Evolutionary conservation across 2,113 vertebrate genomes (phyloP).

Genomic region (Sialia sialis): DNA sequence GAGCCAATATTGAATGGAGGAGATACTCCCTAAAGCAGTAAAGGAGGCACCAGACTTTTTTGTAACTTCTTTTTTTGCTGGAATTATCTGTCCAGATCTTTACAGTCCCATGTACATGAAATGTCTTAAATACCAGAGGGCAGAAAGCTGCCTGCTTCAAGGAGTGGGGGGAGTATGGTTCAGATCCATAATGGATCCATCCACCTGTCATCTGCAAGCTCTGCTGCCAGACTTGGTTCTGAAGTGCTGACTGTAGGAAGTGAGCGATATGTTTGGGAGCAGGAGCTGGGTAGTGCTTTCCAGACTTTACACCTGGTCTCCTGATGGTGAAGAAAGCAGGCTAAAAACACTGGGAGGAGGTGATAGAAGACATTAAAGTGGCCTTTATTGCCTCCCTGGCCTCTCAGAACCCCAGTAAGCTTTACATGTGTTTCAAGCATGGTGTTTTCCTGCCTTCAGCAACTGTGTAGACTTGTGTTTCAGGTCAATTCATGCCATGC

Average conservation of each 20-base stretch:
- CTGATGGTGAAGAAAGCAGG: background rate
- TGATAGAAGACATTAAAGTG: background rate
- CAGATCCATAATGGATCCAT: background rate
- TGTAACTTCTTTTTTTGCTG: background rate
- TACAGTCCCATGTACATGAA: accelerated
- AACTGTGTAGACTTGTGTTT: background rate
- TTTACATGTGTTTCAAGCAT: background rate
- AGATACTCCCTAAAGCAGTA: no score
- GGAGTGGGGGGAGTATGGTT: background rate
- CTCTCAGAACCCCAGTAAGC: background rate
- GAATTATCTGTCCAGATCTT: background rate
- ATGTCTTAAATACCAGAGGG: background rate
- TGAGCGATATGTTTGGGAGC: background rate
- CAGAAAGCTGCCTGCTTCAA: background rate
- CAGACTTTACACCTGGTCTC: background rate
- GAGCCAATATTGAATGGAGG: background rate
- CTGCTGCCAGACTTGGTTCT: background rate
- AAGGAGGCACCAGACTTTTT: no score
- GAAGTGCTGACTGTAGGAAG: background rate
- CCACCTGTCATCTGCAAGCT: background rate
- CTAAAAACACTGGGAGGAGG: background rate
- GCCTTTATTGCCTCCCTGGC: background rate
- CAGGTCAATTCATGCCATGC: background rate
- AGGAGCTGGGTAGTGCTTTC: background rate
- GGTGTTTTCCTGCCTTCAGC: background rate